These are phyloP conservation scores for Otolemur crassicaudatus DNA, from an alignment of 2,797 vertebrate genomes.

Conservation along the genomic window DNA sequence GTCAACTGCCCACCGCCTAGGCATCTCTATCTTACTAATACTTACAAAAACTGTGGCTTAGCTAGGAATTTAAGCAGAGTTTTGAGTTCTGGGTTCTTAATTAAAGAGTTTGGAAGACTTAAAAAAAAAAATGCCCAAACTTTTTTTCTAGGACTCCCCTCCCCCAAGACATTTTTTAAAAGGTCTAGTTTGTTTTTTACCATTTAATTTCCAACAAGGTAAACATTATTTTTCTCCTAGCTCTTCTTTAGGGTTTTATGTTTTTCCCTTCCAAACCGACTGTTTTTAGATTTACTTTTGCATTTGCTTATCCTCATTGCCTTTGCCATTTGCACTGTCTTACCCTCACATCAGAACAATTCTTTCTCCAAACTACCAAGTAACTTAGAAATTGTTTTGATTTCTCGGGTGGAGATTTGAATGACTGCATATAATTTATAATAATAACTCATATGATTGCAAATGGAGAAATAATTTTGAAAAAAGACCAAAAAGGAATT, in stretches of 20 bases:
- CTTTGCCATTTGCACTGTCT: not conserved
- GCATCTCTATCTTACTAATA: constrained; percentile 31
- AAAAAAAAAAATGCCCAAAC: not conserved
- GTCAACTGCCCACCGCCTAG: too few relatives aligned
- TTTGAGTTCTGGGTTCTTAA: not conserved
- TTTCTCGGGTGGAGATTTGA: constrained; percentile 29
- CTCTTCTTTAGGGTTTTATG: not conserved
- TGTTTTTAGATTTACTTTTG: constrained; percentile 63
- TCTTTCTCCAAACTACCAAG: constrained; percentile 65
- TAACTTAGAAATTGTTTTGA: constrained; percentile 73
- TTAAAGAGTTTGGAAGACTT: not conserved
- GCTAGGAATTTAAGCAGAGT: constrained; percentile 57
- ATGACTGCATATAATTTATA: not conserved
- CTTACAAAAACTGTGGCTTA: constrained; percentile 64
- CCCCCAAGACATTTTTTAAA: not conserved
- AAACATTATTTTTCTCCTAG: not conserved
- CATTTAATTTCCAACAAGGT: not conserved
- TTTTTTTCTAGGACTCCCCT: constrained; percentile 7
- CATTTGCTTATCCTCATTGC: not conserved
- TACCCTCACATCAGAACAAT: constrained; percentile 58
- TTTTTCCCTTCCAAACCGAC: constrained; percentile 67
- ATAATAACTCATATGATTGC: not conserved
- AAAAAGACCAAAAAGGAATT: not conserved
- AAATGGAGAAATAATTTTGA: not conserved
- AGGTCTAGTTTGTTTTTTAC: not conserved